Conservation (phyloP, 2,797 vertebrate species). For the Siniperca scherzeri region DNA sequence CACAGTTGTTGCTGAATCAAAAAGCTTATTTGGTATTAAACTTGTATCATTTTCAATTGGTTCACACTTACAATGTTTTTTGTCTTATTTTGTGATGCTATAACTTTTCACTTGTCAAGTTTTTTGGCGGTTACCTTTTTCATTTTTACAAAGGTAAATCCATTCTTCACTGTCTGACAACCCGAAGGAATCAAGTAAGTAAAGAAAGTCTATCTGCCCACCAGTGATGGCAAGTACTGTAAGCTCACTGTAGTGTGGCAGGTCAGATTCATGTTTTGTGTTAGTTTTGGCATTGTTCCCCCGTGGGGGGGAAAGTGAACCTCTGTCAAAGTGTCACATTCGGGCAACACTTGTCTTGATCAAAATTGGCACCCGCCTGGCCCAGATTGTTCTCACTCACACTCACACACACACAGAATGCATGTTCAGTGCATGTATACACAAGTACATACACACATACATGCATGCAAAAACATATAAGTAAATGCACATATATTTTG, state of each 20-base stretch:
- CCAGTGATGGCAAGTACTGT: constrained; percentile 9
- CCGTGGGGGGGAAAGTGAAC: constrained; percentile 55
- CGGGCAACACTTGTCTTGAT: constrained; percentile 62
- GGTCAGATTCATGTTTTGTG: constrained; percentile 59
- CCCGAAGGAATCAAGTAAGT: neutral
- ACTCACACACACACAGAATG: neutral
- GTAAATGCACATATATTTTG: neutral
- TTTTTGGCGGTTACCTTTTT: neutral
- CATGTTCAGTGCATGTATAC: neutral
- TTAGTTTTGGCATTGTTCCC: constrained; percentile 61
- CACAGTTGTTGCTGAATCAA: neutral
- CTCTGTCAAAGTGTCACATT: constrained; percentile 67
- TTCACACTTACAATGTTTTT: neutral
- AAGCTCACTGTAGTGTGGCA: constrained; percentile 45
- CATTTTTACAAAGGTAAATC: constrained; percentile 15
- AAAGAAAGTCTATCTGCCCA: neutral
- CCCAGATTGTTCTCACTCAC: constrained; percentile 25
- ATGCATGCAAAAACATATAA: constrained; percentile 14
- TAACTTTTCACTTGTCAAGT: neutral
- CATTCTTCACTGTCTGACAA: constrained; percentile 26
- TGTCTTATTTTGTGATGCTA: neutral
- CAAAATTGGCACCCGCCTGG: constrained; percentile 56
- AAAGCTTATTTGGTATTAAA: neutral
- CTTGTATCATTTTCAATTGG: neutral
- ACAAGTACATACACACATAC: neutral